Conservation (phyloP, 2,888 invertebrate species). For the Azorinus chamasolen region DNA sequence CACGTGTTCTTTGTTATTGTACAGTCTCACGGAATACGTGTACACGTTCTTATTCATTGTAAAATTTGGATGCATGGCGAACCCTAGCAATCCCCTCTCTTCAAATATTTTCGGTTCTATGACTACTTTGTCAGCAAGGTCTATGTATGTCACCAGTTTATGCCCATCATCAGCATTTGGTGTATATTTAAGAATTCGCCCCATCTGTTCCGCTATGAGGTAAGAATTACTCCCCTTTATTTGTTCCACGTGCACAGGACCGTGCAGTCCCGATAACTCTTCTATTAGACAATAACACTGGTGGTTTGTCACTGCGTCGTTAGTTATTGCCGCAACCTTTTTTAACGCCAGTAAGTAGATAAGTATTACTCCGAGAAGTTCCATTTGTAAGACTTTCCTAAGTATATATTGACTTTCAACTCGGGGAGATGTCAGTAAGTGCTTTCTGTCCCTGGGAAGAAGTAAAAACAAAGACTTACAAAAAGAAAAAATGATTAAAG, state of each 20-base stretch:
- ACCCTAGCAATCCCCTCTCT: slow-evolving; percentile 78
- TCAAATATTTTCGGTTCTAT: slow-evolving; percentile 47
- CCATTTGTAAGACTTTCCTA: too few species aligned
- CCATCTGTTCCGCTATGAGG: slow-evolving; percentile 68
- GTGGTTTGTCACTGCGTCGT: too few species aligned
- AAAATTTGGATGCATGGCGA: slow-evolving; percentile 80
- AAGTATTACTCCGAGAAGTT: too few species aligned
- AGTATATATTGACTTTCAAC: too few species aligned
- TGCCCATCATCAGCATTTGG: neutral
- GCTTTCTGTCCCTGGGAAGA: too few species aligned
- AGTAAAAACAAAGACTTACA: too few species aligned
- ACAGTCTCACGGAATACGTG: slow-evolving; percentile 72
- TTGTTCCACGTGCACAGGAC: slow-evolving; percentile 60
- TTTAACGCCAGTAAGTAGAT: too few species aligned
- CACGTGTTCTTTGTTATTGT: slow-evolving; percentile 34
- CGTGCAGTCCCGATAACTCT: slow-evolving; percentile 42
- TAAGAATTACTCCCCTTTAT: slow-evolving; percentile 39
- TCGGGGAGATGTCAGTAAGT: too few species aligned
- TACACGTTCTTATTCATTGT: slow-evolving; percentile 71
- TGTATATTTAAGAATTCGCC: slow-evolving; percentile 45
- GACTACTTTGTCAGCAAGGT: slow-evolving; percentile 56
- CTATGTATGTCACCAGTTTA: slow-evolving; percentile 50
- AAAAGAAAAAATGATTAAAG: too few species aligned
- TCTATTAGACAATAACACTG: slow-evolving; percentile 65
- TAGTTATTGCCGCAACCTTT: too few species aligned